phyloP scores from a whole-genome alignment of 2,888 invertebrate species.

The Leptopilina drosophilae region DNA sequence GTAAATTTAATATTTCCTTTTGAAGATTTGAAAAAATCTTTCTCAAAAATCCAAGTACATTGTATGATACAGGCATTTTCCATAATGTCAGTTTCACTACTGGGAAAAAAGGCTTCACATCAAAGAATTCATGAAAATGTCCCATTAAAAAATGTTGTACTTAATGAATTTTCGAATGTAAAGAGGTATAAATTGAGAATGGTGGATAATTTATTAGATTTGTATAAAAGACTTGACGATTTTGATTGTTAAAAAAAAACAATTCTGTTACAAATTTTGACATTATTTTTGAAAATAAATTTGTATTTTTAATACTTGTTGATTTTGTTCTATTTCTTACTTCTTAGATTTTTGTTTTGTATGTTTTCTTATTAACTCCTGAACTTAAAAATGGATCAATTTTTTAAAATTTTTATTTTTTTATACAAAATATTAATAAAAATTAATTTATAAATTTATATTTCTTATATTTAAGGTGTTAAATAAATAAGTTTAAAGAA shows the following conservation, averaged over 20 bases:
- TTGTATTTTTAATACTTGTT: not conserved
- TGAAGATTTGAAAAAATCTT: not conserved
- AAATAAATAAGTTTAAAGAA: too few relatives aligned
- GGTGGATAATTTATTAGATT: not conserved
- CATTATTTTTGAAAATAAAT: not conserved
- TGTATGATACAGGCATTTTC: constrained; percentile 12
- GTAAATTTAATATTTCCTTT: not conserved
- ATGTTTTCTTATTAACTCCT: too few relatives aligned
- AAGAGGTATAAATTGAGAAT: not conserved
- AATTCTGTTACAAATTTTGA: not conserved
- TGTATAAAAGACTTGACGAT: not conserved
- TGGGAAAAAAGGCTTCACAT: not conserved
- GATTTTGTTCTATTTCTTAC: too few relatives aligned
- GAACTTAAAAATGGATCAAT: too few relatives aligned
- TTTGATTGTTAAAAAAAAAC: not conserved
- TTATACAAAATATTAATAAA: too few relatives aligned
- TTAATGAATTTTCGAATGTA: not conserved
- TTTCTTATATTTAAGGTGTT: too few relatives aligned
- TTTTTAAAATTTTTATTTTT: too few relatives aligned
- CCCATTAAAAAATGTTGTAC: not conserved
- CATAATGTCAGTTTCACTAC: not conserved
- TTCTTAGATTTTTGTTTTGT: too few relatives aligned
- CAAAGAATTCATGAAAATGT: not conserved
- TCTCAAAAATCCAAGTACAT: not conserved
- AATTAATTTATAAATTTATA: too few relatives aligned